Percentiles rank a stretch among this genome's conserved stretches.
Conservation (phyloP, 1,140 invertebrate genomes). For the Zophobas morio region DNA sequence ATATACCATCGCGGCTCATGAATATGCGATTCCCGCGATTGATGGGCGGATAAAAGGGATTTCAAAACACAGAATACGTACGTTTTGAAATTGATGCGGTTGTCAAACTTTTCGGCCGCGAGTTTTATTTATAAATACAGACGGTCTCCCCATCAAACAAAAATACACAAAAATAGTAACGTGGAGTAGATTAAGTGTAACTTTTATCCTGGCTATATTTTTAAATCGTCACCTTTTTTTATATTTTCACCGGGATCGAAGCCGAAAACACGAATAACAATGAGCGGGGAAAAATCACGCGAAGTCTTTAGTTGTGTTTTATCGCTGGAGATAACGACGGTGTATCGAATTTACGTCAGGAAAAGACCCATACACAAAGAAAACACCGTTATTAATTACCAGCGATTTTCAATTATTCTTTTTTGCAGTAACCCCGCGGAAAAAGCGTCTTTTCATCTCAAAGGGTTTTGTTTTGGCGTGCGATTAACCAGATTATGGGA, state of each 20-base stretch:
- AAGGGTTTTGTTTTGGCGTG: slow-evolving; percentile 36
- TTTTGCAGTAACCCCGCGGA: slow-evolving; percentile 1
- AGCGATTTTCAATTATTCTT: slow-evolving; percentile 35
- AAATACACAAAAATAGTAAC: slow-evolving; percentile 35
- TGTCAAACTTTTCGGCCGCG: slow-evolving; percentile 27
- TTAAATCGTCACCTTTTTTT: slow-evolving; percentile 40
- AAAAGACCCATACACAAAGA: slow-evolving; percentile 45
- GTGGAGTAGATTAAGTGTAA: slow-evolving; percentile 39
- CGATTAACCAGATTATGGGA: slow-evolving; percentile 38
- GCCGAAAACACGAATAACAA: slow-evolving; percentile 44
- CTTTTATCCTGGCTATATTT: slow-evolving; percentile 30
- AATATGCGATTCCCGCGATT: slow-evolving; percentile 32
- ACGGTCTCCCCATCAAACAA: slow-evolving; percentile 35
- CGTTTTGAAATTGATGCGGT: slow-evolving; percentile 8
- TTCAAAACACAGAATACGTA: not conserved
- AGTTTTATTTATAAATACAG: slow-evolving; percentile 25
- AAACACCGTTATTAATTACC: slow-evolving; percentile 52
- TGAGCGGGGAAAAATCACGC: slow-evolving; percentile 48
- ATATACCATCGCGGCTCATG: slow-evolving; percentile 15
- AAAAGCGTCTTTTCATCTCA: slow-evolving; percentile 18
- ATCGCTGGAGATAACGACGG: slow-evolving; percentile 52
- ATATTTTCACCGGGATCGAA: slow-evolving; percentile 6
- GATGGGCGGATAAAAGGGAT: slow-evolving; percentile 22
- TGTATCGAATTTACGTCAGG: slow-evolving; percentile 55
- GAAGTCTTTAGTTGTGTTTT: slow-evolving; percentile 52